phyloP scores from a whole-genome alignment of 2,797 vertebrate species.

The Xenopus petersii region DNA sequence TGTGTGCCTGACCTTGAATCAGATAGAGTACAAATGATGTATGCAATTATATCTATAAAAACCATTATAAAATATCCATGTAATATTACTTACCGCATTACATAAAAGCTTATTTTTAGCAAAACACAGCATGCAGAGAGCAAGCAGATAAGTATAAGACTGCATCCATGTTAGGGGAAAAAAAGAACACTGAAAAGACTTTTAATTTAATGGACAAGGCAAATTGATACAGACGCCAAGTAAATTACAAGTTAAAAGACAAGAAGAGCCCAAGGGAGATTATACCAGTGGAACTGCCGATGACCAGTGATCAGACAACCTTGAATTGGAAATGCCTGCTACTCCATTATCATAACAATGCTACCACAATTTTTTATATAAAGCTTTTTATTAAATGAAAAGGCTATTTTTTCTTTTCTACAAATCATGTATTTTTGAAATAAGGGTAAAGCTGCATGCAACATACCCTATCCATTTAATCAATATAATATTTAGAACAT shows the following conservation, averaged over 20 bases:
- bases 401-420: constrained; percentile 55
- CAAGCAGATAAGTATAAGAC: not conserved
- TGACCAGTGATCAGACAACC: constrained; percentile 98
- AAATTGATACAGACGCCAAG: constrained; percentile 82
- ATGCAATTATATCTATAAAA: no score
- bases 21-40: no score
- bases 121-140: no score
- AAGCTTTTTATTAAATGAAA: constrained; percentile 89
- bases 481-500: no score
- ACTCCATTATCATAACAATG: constrained; percentile 98
- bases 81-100: no score
- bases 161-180: constrained; percentile 52
- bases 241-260: constrained; percentile 96
- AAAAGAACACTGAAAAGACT: constrained; percentile 69
- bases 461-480: no score
- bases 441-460: not conserved
- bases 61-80: no score
- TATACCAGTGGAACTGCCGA: constrained; percentile 86
- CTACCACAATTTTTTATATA: constrained; percentile 89
- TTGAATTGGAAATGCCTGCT: constrained; percentile 97
- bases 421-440: constrained; percentile 18
- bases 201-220: constrained; percentile 78
- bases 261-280: constrained; percentile 83
- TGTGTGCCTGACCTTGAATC: no score
- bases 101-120: no score